A percentile compares a stretch with the other conserved stretches of the same genome.
Conservation (phyloP, 2,113 vertebrate genomes). For the Chlorodrepanis virens region DNA sequence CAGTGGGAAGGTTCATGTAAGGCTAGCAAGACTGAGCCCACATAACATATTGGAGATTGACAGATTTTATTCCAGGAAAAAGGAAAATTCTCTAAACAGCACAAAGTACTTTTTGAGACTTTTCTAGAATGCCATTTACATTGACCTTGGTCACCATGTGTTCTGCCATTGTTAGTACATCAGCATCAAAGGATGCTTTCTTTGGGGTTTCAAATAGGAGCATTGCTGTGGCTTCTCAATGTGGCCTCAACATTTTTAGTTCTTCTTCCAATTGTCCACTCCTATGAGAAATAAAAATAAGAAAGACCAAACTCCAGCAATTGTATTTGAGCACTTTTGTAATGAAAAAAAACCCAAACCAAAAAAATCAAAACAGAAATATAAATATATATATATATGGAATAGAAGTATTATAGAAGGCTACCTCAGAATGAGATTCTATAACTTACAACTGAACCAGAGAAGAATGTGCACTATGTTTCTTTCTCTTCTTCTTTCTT, state of each 20-base stretch:
- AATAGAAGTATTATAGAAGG: conserved; percentile 73
- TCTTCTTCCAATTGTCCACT: conserved; percentile 46
- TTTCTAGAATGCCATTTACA: conserved; percentile 46
- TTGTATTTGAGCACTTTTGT: conserved; percentile 74
- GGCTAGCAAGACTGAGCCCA: background rate
- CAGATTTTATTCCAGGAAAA: conserved; percentile 20
- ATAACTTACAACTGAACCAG: conserved; percentile 73
- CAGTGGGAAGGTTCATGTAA: background rate
- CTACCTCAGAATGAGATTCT: conserved; percentile 82
- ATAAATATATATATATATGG: conserved; percentile 47
- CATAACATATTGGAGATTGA: background rate
- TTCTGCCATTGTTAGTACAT: conserved; percentile 32
- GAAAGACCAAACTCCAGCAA: conserved; percentile 72
- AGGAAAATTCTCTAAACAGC: background rate
- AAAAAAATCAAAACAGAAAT: background rate
- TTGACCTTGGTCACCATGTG: background rate
- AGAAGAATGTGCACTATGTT: conserved; percentile 77
- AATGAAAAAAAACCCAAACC: conserved; percentile 23
- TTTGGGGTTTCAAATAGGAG: conserved; percentile 12
- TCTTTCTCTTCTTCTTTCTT: conserved; percentile 66
- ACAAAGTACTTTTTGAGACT: conserved; percentile 8
- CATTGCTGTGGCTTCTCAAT: conserved; percentile 18
- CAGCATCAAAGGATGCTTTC: conserved; percentile 21
- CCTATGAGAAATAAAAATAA: conserved; percentile 61
- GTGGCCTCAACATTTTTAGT: conserved; percentile 12